These are phyloP conservation scores for Syngnathus typhle DNA, from an alignment of 2,113 vertebrate species.

Conservation along the genomic window DNA sequence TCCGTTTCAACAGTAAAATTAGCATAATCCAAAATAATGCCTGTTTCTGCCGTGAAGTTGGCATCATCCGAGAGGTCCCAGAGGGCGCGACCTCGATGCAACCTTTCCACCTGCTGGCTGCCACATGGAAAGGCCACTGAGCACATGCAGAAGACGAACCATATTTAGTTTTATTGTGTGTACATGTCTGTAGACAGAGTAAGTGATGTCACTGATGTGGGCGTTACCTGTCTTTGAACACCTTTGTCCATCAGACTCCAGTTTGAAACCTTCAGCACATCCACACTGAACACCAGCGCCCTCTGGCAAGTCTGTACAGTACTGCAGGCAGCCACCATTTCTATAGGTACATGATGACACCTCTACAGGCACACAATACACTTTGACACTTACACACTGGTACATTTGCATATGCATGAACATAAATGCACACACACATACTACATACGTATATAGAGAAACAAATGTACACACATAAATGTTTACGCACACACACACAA, in stretches of 20 bases:
- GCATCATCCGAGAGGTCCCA: neutral
- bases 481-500: neutral
- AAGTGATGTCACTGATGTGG: neutral
- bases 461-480: neutral
- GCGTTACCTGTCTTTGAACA: conserved; percentile 39
- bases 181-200: neutral
- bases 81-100: conserved; percentile 18
- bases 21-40: neutral
- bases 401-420: neutral
- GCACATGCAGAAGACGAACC: neutral
- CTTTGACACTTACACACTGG: neutral
- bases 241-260: conserved; percentile 36
- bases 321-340: conserved; percentile 74
- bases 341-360: conserved; percentile 64
- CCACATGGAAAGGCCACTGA: conserved; percentile 52
- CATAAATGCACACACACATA: neutral
- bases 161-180: neutral
- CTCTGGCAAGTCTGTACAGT: conserved; percentile 59
- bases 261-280: conserved; percentile 46
- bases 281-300: conserved; percentile 44
- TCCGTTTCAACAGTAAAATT: conserved; percentile 6
- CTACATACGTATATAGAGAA: too few relatives aligned
- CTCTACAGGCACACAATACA: conserved; percentile 9
- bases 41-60: neutral
- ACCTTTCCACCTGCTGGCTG: conserved; percentile 1